A percentile compares a stretch with the other conserved stretches of the same genome.
phyloP scores from a whole-genome alignment of 2,888 invertebrate species.

The Leucoma salicis region DNA sequence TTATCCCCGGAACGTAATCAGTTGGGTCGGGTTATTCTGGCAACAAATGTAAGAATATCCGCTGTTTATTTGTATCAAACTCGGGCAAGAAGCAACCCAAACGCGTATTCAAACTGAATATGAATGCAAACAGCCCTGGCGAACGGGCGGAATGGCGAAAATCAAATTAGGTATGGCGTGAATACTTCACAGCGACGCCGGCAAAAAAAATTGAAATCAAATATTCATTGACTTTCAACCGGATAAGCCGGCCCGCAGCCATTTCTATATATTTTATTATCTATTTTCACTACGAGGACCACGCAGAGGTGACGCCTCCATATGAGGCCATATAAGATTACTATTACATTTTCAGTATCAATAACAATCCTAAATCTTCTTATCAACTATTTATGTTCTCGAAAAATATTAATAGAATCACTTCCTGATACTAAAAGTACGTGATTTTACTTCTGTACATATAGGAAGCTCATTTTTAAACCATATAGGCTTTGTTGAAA shows the following conservation, averaged over 20 bases:
- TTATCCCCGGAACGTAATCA: constrained; percentile 77
- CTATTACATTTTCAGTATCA: constrained; percentile 3
- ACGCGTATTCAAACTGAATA: constrained; percentile 80
- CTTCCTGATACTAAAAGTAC: too few relatives aligned
- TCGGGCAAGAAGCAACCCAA: constrained; percentile 75
- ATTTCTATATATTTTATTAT: constrained; percentile 82
- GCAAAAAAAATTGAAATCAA: constrained; percentile 80
- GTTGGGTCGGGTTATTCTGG: constrained; percentile 75
- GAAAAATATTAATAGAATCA: too few relatives aligned
- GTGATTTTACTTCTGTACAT: too few relatives aligned
- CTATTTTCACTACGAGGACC: constrained; percentile 70
- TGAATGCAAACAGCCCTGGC: constrained; percentile 80
- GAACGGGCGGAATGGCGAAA: constrained; percentile 79
- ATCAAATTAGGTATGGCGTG: constrained; percentile 82
- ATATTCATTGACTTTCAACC: constrained; percentile 82
- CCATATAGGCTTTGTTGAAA: too few relatives aligned
- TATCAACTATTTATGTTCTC: neutral
- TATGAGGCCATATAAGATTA: constrained; percentile 33
- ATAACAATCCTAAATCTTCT: constrained; percentile 12
- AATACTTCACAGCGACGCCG: constrained; percentile 81
- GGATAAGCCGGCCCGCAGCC: constrained; percentile 80
- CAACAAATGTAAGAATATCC: constrained; percentile 80
- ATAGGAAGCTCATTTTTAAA: too few relatives aligned
- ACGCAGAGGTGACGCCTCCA: constrained; percentile 23
- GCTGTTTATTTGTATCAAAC: constrained; percentile 81